Conservation (phyloP, 2,888 invertebrate genomes). For the Andricus curvator region DNA sequence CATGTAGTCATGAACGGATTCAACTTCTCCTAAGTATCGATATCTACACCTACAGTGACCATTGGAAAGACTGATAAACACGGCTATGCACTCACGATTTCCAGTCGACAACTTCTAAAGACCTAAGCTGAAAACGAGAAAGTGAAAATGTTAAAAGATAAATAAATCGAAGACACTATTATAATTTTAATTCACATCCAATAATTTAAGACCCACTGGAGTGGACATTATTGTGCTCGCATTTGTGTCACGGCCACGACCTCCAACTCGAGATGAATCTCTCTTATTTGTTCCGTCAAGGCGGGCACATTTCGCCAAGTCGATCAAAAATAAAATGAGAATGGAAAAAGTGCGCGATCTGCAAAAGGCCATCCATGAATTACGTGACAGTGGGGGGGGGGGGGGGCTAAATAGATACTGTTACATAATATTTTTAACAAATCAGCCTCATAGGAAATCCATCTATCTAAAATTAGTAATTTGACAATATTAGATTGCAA, state of each 20-base stretch:
- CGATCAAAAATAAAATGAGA: not conserved
- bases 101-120: conserved; percentile 20
- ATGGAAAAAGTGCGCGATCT: not conserved
- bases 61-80: conserved; percentile 42
- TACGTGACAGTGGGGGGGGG: no score
- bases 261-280: conserved; percentile 45
- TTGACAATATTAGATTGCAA: no score
- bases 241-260: conserved; percentile 57
- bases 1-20: conserved; percentile 1
- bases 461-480: no score
- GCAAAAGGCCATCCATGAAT: not conserved
- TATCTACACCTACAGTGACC: not conserved
- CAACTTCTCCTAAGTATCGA: conserved; percentile 39
- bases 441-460: no score
- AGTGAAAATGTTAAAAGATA: not conserved
- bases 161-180: not conserved
- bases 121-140: conserved; percentile 6
- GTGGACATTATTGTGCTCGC: not conserved
- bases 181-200: not conserved
- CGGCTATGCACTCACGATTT: conserved; percentile 61
- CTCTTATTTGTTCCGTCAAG: conserved; percentile 29
- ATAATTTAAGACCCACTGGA: not conserved
- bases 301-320: not conserved
- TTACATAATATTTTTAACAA: no score
- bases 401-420: no score